Conservation (phyloP, 2,797 vertebrate genomes). For the Pipistrellus pipistrellus region DNA sequence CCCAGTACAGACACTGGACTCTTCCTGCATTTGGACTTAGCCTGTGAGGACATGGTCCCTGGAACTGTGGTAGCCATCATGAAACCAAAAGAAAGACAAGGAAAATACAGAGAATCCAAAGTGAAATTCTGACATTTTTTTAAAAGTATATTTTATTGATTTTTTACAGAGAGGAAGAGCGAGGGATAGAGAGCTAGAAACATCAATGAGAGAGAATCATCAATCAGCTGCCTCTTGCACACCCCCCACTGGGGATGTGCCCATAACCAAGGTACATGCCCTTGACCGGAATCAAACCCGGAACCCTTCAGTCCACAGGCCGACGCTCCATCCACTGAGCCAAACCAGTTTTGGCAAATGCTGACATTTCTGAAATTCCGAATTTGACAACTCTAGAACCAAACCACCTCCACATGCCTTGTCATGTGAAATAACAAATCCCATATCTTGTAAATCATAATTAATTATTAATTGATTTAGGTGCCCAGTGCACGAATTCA, state of each 20-base stretch:
- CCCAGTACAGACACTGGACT: accelerated
- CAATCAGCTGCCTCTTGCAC: too few relatives aligned
- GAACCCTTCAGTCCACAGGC: too few relatives aligned
- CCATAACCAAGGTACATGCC: too few relatives aligned
- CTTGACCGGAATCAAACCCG: too few relatives aligned
- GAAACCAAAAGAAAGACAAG: neutral
- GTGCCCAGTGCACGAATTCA: too few relatives aligned
- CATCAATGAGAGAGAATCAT: too few relatives aligned
- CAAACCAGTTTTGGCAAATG: neutral
- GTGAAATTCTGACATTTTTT: neutral
- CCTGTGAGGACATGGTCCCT: neutral
- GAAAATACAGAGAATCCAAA: neutral
- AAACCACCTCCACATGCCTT: neutral
- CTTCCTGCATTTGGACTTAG: neutral
- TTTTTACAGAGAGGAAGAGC: too few relatives aligned
- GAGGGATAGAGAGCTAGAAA: too few relatives aligned
- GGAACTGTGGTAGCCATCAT: neutral
- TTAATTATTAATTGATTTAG: too few relatives aligned
- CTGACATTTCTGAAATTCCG: neutral
- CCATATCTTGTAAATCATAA: neutral
- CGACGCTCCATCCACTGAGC: too few relatives aligned
- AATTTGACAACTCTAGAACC: neutral
- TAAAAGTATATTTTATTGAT: too few relatives aligned
- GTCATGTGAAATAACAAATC: constrained; percentile 20
- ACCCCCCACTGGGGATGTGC: too few relatives aligned